These are phyloP conservation scores for Napeogenes sylphis DNA, from an alignment of 2,888 invertebrate species.

Conservation along the genomic window DNA sequence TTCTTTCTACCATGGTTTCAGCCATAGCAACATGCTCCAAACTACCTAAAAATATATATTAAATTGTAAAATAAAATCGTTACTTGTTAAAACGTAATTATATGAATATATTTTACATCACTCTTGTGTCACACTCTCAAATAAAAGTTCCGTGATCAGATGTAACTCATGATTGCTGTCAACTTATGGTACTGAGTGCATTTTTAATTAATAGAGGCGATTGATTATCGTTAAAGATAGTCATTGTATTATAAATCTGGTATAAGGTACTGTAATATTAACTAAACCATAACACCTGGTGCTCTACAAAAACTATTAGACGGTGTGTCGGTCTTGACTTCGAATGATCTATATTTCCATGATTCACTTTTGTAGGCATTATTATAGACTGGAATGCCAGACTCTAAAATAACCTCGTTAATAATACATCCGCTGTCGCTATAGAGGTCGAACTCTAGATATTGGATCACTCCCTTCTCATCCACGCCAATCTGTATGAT, in stretches of 20 bases:
- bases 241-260: neutral
- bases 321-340: slow-evolving; percentile 80
- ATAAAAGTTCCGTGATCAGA: no score
- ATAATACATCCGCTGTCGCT: slow-evolving; percentile 73
- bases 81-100: no score
- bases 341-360: slow-evolving; percentile 56
- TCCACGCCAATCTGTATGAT: slow-evolving; percentile 69
- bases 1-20: slow-evolving; percentile 82
- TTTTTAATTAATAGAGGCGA: no score
- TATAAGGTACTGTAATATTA: neutral
- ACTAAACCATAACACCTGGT: slow-evolving; percentile 73
- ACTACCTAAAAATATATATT: neutral
- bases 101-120: no score
- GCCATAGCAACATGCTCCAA: slow-evolving; percentile 79
- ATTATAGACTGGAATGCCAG: slow-evolving; percentile 52
- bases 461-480: slow-evolving; percentile 81
- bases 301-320: slow-evolving; percentile 81
- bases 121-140: no score
- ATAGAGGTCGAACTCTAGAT: slow-evolving; percentile 75
- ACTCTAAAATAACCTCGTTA: slow-evolving; percentile 69
- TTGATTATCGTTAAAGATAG: no score
- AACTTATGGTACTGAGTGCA: no score
- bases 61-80: no score
- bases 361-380: slow-evolving; percentile 79
- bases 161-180: no score